These are phyloP conservation scores for Bombylius major DNA, from an alignment of 2,888 invertebrate species.

Conservation along the genomic window DNA sequence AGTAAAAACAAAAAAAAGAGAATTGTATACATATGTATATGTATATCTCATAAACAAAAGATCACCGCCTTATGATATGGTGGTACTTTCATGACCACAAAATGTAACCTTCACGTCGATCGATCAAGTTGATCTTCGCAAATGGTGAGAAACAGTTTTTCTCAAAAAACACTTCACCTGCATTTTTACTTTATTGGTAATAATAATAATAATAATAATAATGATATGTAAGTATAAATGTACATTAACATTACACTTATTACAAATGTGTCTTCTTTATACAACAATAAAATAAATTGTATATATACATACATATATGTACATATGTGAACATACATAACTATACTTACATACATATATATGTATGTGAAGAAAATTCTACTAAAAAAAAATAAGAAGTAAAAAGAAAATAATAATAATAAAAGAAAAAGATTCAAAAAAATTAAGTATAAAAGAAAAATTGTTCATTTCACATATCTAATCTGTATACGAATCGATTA, in stretches of 20 bases:
- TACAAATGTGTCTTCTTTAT: no score
- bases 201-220: no score
- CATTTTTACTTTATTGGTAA: background rate
- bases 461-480: conserved; percentile 3
- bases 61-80: no score
- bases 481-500: conserved; percentile 3
- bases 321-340: no score
- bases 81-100: background rate
- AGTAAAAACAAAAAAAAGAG: no score
- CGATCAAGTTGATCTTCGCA: conserved; percentile 6
- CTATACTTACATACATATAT: no score
- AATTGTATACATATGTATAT: background rate
- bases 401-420: background rate
- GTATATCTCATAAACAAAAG: background rate
- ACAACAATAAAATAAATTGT: no score
- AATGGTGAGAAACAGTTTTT: conserved; percentile 4
- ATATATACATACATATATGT: no score
- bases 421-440: background rate
- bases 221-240: no score
- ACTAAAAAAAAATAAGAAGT: no score
- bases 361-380: no score
- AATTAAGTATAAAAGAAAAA: background rate
- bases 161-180: background rate
- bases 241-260: no score
- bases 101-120: conserved; percentile 6